These are phyloP conservation scores for Plestiodon gilberti DNA, from an alignment of 2,113 vertebrate species.

Conservation along the genomic window DNA sequence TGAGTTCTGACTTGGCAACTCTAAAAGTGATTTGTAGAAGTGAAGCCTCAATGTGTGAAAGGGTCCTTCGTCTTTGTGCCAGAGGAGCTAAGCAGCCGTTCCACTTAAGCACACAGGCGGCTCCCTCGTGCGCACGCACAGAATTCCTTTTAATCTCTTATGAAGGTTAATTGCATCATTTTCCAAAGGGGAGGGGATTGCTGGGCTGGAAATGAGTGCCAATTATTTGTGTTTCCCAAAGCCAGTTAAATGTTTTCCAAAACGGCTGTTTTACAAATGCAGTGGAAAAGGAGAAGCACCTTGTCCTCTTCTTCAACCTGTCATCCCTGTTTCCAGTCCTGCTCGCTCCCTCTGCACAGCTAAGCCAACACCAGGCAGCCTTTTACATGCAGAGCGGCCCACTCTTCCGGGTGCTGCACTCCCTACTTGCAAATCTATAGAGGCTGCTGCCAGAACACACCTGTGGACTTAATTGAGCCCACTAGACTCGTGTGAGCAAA, in stretches of 20 bases:
- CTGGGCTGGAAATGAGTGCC: neutral
- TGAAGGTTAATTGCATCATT: neutral
- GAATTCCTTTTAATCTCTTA: neutral
- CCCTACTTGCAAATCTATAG: too few species aligned
- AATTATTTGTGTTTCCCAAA: too few species aligned
- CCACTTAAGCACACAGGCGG: neutral
- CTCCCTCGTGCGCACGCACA: neutral
- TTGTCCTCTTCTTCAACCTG: neutral
- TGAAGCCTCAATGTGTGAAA: neutral
- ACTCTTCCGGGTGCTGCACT: too few species aligned
- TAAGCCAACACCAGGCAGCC: too few species aligned
- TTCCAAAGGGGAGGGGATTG: too few species aligned
- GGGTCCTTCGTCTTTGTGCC: neutral
- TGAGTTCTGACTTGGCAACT: neutral
- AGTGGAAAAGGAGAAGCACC: rapidly evolving
- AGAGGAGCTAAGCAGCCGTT: rapidly evolving
- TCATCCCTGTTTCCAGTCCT: neutral
- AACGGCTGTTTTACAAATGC: conserved; percentile 15
- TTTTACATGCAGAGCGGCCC: too few species aligned
- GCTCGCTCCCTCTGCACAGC: too few species aligned
- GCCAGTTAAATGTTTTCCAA: too few species aligned
- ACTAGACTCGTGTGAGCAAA: neutral
- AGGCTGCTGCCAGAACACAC: too few species aligned
- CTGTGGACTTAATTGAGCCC: neutral
- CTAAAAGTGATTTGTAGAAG: neutral